Evolutionary conservation across 2,888 invertebrate species (phyloP), one percentile per base, ranked within the genome.

Genomic region (Stenodema calcarata): DNA sequence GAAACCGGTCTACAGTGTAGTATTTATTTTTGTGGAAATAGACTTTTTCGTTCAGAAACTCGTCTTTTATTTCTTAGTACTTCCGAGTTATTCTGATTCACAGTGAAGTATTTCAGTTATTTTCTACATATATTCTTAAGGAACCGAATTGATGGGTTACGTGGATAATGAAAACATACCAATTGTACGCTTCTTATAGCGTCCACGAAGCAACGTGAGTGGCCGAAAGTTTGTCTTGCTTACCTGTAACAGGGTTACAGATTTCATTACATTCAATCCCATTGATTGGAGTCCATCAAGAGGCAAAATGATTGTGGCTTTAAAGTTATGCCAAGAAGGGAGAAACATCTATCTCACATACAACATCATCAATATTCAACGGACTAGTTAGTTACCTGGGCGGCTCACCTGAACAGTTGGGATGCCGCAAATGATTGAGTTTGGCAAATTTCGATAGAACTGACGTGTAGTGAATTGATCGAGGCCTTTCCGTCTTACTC

Each of bases 301-400:
- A 78, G 41, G 78, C 44, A 78, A 78, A 78, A 44, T 78, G 78
- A 78, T 23, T 78, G 78, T 42, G 44, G 78, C 44, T 78, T 78
- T 27, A 44, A 42, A 23, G 18, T 44, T 11, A 78, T 44, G 27
- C 42, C 44, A 44, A 44, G 44, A 1, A 44, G 27, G n/a, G 78
- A 78, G 73, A 78, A 78, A 44, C 78, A 78, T 44, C 78, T 44
- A 78, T 78, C 44, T 23, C 44, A 44, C 78, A 78, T 78, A 44
- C 44, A 23, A 27, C 78, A 42, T 78, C 44, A 78, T 78, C 78
- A 78, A 44, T 78, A 78, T 44, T 78, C 78, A 78, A 78, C 44
- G 27, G 78, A 44, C 78, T 23, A 44, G 78, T 44, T 78, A 78
- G 78, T 78, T 78, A 18, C 41, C 27, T 11, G 18, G 42, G 78